A percentile compares a stretch with the other conserved stretches of the same genome.
Evolutionary conservation across 2,797 vertebrate genomes (phyloP).

Genomic region (Decapterus maruadsi): DNA sequence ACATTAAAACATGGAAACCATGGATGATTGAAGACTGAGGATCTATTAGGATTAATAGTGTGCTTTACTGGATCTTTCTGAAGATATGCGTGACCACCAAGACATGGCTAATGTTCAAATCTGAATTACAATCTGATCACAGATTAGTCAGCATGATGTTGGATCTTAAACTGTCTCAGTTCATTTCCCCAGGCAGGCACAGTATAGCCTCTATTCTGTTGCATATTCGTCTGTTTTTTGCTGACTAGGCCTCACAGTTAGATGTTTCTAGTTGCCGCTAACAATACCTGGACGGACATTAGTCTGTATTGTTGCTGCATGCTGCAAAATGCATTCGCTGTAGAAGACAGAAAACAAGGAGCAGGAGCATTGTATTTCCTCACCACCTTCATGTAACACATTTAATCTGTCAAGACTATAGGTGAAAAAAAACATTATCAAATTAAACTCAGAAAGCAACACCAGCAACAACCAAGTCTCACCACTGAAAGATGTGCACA

Average conservation of each 20-base stretch:
- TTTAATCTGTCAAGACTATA: not conserved
- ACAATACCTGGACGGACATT: conserved; percentile 56
- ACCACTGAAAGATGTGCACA: conserved; percentile 67
- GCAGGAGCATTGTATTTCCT: not conserved
- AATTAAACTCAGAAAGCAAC: conserved; percentile 1
- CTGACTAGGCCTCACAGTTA: conserved; percentile 45
- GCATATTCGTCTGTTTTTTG: conserved; percentile 33
- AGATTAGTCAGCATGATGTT: not conserved
- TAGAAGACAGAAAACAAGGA: conserved; percentile 16
- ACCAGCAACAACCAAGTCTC: conserved; percentile 46
- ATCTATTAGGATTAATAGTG: not conserved
- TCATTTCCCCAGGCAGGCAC: conserved; percentile 18
- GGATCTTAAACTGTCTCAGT: conserved; percentile 4
- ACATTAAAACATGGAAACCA: too few species aligned
- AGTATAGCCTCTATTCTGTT: conserved; percentile 22
- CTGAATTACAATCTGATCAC: not conserved
- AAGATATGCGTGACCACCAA: conserved; percentile 5
- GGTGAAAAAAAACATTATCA: conserved; percentile 20
- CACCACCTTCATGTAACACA: not conserved
- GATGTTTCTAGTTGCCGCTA: conserved; percentile 55
- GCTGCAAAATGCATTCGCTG: conserved; percentile 20
- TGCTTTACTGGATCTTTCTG: not conserved
- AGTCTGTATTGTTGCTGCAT: conserved; percentile 45
- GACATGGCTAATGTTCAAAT: not conserved
- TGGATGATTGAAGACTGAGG: too few species aligned